A percentile compares a stretch with the other conserved stretches of the same genome.
Conservation (phyloP, 2,113 vertebrate species). For the Gavia stellata region DNA sequence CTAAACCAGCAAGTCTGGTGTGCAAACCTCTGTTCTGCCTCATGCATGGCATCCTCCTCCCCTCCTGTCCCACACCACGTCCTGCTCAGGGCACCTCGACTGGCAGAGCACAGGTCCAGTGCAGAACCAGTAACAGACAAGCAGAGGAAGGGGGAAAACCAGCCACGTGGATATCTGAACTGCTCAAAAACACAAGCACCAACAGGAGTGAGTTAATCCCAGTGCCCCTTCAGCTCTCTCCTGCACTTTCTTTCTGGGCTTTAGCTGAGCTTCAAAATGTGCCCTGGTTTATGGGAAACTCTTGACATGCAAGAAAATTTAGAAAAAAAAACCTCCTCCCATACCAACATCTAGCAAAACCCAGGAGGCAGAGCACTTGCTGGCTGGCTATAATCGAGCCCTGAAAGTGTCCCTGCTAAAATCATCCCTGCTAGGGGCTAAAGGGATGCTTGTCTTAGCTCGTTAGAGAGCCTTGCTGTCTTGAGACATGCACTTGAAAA, state of each 20-base stretch:
- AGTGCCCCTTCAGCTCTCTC: background rate
- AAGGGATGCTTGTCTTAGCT: conserved; percentile 49
- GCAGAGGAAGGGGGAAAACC: background rate
- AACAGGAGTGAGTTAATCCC: background rate
- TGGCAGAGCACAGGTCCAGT: background rate
- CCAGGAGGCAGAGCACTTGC: conserved; percentile 1
- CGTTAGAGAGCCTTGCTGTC: conserved; percentile 44
- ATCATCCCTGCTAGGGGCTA: conserved; percentile 5
- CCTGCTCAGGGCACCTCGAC: background rate
- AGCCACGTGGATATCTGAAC: background rate
- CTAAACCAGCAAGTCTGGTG: background rate
- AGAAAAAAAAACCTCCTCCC: background rate
- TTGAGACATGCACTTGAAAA: conserved; percentile 21
- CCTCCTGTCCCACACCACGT: background rate
- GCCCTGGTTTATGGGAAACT: background rate
- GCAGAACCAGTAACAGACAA: background rate
- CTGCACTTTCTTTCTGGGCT: background rate
- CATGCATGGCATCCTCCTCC: accelerated
- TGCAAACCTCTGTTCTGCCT: background rate
- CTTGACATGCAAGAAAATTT: background rate
- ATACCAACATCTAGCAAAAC: background rate
- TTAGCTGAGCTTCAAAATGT: background rate
- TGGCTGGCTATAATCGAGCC: background rate
- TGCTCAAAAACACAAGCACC: background rate
- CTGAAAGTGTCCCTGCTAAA: conserved; percentile 27